Evolutionary conservation across 1,140 invertebrate species (phyloP).

Genomic region (Latrodectus geometricus): DNA sequence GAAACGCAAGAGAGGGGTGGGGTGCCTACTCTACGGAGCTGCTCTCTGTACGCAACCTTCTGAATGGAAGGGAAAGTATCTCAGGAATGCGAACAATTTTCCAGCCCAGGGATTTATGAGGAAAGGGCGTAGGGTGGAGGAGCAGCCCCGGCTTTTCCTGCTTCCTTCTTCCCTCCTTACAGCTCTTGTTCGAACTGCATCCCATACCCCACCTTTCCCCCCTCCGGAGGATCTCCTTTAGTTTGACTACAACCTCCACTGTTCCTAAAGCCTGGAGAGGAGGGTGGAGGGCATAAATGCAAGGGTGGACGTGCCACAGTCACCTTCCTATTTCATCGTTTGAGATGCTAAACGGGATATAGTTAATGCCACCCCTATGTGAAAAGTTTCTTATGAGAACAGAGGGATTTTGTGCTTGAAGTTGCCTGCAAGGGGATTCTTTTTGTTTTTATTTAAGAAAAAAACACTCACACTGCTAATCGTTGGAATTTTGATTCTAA

Average conservation of each 20-base stretch:
- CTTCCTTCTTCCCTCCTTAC: slow-evolving; percentile 25
- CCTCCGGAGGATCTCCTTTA: slow-evolving; percentile 21
- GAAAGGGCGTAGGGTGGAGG: slow-evolving; percentile 13
- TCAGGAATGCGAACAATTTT: slow-evolving; percentile 63
- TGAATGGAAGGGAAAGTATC: slow-evolving; percentile 59
- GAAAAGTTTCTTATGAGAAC: slow-evolving; percentile 52
- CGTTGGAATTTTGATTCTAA: too few species aligned
- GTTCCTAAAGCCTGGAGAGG: slow-evolving; percentile 26
- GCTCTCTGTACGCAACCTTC: background rate
- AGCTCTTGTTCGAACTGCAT: background rate
- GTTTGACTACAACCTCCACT: slow-evolving; percentile 56
- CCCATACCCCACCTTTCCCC: background rate
- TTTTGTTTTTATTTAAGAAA: slow-evolving; percentile 1
- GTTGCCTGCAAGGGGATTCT: background rate
- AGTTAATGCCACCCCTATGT: slow-evolving; percentile 48
- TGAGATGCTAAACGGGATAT: slow-evolving; percentile 62
- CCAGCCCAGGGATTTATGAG: slow-evolving; percentile 62
- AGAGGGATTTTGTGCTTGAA: background rate
- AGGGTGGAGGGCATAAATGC: background rate
- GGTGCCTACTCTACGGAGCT: slow-evolving; percentile 5
- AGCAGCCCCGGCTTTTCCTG: slow-evolving; percentile 49
- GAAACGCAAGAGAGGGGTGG: slow-evolving; percentile 39
- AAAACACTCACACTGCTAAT: too few species aligned
- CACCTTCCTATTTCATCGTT: slow-evolving; percentile 59
- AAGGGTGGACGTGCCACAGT: slow-evolving; percentile 40